These are phyloP conservation scores for Pocillopora verrucosa DNA, from an alignment of 64 coral and sea anemone species.

Conservation along the genomic window DNA sequence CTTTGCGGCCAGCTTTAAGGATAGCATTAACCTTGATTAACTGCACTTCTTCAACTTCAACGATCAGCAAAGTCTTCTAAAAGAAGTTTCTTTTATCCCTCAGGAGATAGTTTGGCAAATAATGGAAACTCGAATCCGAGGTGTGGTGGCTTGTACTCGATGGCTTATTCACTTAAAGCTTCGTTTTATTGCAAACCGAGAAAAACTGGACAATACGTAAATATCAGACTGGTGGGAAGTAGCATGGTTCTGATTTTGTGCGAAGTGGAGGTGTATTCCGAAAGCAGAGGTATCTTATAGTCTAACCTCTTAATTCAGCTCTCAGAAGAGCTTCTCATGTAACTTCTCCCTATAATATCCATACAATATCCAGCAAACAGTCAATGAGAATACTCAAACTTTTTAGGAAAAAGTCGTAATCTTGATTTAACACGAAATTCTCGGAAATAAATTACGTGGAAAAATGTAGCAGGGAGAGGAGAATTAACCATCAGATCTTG, in stretches of 20 bases:
- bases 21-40: too few relatives aligned
- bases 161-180: not conserved
- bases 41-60: too few relatives aligned
- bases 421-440: too few relatives aligned
- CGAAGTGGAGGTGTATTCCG: conserved; percentile 57
- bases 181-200: conserved; percentile 54
- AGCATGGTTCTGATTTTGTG: conserved; percentile 13
- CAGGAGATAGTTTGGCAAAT: not conserved
- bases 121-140: conserved; percentile 21
- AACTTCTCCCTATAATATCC: not conserved
- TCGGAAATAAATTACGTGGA: too few relatives aligned
- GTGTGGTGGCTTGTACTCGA: not conserved
- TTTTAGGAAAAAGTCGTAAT: too few relatives aligned
- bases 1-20: too few relatives aligned
- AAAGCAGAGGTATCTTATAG: conserved; percentile 45
- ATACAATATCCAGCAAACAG: not conserved
- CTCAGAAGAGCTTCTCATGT: not conserved
- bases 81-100: too few relatives aligned
- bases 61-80: too few relatives aligned
- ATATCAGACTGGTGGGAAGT: not conserved
- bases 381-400: too few relatives aligned
- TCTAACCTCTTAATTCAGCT: too few relatives aligned
- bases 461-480: too few relatives aligned
- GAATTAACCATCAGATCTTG: too few relatives aligned
- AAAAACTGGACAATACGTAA: conserved; percentile 36